Percentiles rank a stretch among this genome's conserved stretches.
Evolutionary conservation across 1,140 invertebrate genomes (phyloP).

Genomic region (Drepana arcuata): DNA sequence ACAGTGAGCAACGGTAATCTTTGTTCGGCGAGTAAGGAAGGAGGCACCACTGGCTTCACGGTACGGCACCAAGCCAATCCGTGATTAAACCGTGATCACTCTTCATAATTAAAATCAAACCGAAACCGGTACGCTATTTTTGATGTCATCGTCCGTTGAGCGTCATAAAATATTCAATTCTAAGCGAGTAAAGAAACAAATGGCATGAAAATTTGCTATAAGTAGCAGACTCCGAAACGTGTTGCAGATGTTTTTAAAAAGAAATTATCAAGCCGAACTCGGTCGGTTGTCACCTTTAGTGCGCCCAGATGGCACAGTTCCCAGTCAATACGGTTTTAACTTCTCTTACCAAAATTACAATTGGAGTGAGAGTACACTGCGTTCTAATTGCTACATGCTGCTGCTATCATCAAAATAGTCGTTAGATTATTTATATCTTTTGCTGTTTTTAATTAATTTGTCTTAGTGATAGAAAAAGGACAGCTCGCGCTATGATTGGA

Average conservation of each 20-base stretch:
- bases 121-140: conserved; percentile 11
- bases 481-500: no score
- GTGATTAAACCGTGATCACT: conserved; percentile 17
- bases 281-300: conserved; percentile 48
- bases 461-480: no score
- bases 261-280: conserved; percentile 45
- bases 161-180: no score
- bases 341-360: conserved; percentile 18
- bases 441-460: no score
- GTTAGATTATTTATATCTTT: no score
- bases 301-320: conserved; percentile 55
- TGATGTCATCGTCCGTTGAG: conserved; percentile 13
- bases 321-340: conserved; percentile 50
- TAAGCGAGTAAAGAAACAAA: neutral
- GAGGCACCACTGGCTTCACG: conserved; percentile 24
- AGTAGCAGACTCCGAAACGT: conserved; percentile 2
- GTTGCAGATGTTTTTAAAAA: conserved; percentile 29
- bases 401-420: no score
- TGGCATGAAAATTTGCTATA: neutral
- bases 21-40: conserved; percentile 42
- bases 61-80: conserved; percentile 27
- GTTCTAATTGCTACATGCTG: no score
- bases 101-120: conserved; percentile 30
- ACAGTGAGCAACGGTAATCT: conserved; percentile 57
- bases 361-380: no score